Conservation (phyloP, 2,888 invertebrate species). For the Lymantria monacha region DNA sequence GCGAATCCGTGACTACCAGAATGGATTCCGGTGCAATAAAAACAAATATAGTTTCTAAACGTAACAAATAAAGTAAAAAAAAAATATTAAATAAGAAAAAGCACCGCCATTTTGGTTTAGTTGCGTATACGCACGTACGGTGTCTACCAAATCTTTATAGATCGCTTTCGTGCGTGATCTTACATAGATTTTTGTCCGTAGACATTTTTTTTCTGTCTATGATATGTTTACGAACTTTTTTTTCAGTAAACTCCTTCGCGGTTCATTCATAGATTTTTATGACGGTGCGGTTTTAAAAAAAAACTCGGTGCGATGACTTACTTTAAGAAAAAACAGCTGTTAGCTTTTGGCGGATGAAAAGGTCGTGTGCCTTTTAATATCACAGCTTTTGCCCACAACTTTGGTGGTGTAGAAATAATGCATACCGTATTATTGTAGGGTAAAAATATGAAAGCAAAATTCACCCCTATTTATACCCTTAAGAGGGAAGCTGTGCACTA, state of each 20-base stretch:
- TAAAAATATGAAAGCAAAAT: no score
- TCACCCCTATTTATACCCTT: no score
- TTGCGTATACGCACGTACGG: slow-evolving; percentile 60
- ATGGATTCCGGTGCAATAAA: slow-evolving; percentile 73
- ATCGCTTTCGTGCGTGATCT: slow-evolving; percentile 78
- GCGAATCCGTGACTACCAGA: slow-evolving; percentile 69
- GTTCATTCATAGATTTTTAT: slow-evolving; percentile 30
- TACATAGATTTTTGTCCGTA: slow-evolving; percentile 38
- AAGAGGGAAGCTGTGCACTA: no score
- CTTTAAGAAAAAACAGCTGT: slow-evolving; percentile 23
- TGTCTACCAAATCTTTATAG: slow-evolving; percentile 68
- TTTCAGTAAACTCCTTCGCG: slow-evolving; percentile 26
- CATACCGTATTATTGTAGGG: no score
- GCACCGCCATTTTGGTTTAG: slow-evolving; percentile 47
- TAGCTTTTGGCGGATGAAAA: neutral
- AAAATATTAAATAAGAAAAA: slow-evolving; percentile 44
- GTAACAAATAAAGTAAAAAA: slow-evolving; percentile 70
- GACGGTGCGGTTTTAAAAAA: slow-evolving; percentile 4
- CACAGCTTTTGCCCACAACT: no score
- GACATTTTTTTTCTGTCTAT: slow-evolving; percentile 26
- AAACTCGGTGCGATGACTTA: no score
- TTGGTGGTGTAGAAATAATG: no score
- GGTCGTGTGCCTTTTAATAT: no score
- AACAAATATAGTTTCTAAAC: slow-evolving; percentile 71
- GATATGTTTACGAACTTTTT: slow-evolving; percentile 31